Base-by-base conservation (phyloP, 2,797 vertebrate species). In the Lacerta bilineata region DNA sequence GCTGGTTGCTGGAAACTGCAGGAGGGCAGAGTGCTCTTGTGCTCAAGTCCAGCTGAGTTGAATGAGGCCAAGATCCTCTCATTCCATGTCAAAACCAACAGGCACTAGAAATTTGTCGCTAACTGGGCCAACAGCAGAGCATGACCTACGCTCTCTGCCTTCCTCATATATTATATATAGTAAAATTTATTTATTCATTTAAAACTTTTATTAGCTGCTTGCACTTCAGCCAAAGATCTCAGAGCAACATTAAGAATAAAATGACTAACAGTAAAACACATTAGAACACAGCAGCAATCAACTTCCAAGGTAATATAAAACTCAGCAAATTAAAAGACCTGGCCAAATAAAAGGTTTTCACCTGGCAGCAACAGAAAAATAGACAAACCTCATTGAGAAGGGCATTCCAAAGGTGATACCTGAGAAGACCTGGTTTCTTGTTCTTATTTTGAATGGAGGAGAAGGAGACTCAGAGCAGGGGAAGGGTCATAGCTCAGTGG, bases 121-220 rank as follows among this genome's bases (percentile, higher is more conserved):
- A 10, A 50, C 15, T 79, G 77, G 15, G 50, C 29, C 43, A 74
- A 2, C 43, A 15, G 9, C 50, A 29, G 76, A 43, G 11, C 23
- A 64, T 11, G 36, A 41, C 61, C 33, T 66, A 41, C 23, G 66
- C 25, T 66, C 20, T 81, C 5, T 25, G 5, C 25, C 15, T 1
- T 50, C 18, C 55, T 61, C 17, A 75, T 78, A 78, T 43, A 50
- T 17, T 74, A n/a, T 71, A n/a, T 33, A 11, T 71, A 71, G n/a
- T n/a, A n/a, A 71, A 71, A n/a, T n/a, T 71, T 71, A 71, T 71
- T n/a, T 71, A 69, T 71, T 71, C 27, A 71, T 71, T 71, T 71
- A n/a, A 71, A 71, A 71, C 69, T n/a, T n/a, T 71, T n/a, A 71
- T 71, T 71, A 71, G 29, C 27, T n/a, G 69, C n/a, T 71, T 29